These are phyloP conservation scores for Mus musculus DNA, from an alignment of 2,113 vertebrate genomes.

Conservation along the genomic window GRCm39 chr5:145801501-145802000, in stretches of 20 bases:
- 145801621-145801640: not conserved
- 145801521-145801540: no score
- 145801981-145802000: no score
- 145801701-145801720: no score
- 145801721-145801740: constrained; percentile 81
- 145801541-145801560: not conserved
- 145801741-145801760: not conserved
- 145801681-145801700: not conserved
- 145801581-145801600: not conserved
- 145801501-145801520: not conserved
- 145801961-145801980: not conserved
- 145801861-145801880: not conserved
- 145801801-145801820: not conserved
- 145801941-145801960: not conserved
- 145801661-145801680: not conserved
- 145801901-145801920: not conserved
- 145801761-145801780: constrained; percentile 90
- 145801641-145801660: not conserved
- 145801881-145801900: not conserved
- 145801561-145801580: rapidly evolving
- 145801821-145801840: not conserved
- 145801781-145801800: constrained; percentile 92
- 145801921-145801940: not conserved
- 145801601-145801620: not conserved
- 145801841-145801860: not conserved